phyloP scores from a whole-genome alignment of 2,797 vertebrate genomes.

The Denticeps clupeoides region DNA sequence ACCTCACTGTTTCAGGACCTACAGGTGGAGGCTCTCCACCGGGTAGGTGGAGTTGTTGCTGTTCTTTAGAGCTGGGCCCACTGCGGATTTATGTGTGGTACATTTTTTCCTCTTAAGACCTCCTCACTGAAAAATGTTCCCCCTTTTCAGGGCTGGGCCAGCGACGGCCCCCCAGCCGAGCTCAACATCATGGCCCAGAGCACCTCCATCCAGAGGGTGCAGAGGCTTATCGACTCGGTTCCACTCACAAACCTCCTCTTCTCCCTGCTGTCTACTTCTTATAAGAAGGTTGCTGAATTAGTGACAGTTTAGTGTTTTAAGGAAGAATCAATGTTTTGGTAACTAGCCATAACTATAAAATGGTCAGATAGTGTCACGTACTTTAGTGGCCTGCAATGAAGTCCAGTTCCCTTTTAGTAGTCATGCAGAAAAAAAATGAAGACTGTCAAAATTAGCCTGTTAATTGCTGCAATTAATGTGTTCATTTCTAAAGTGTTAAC shows the following conservation, averaged over 20 bases:
- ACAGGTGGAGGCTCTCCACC: slow-evolving; percentile 89
- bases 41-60: slow-evolving; percentile 51
- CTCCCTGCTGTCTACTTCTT: slow-evolving; percentile 87
- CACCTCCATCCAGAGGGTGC: slow-evolving; percentile 94
- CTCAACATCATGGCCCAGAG: slow-evolving; percentile 94
- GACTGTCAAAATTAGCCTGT: too few relatives aligned
- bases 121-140: background rate
- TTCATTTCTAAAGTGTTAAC: too few relatives aligned
- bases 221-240: slow-evolving; percentile 90
- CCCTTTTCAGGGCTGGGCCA: slow-evolving; percentile 76
- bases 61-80: background rate
- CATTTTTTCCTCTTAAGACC: too few relatives aligned
- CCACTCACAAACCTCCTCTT: slow-evolving; percentile 91
- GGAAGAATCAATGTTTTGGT: background rate
- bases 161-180: slow-evolving; percentile 86
- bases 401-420: too few relatives aligned
- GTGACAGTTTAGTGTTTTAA: background rate
- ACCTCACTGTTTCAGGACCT: slow-evolving; percentile 94
- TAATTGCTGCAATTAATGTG: too few relatives aligned
- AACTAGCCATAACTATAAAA: background rate
- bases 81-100: background rate
- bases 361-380: too few relatives aligned
- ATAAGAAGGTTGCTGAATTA: slow-evolving; percentile 77
- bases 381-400: too few relatives aligned
- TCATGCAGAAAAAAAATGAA: too few relatives aligned